Evolutionary conservation across 2,888 invertebrate species (phyloP).

Genomic region (Drosophila parthenogenetica): DNA sequence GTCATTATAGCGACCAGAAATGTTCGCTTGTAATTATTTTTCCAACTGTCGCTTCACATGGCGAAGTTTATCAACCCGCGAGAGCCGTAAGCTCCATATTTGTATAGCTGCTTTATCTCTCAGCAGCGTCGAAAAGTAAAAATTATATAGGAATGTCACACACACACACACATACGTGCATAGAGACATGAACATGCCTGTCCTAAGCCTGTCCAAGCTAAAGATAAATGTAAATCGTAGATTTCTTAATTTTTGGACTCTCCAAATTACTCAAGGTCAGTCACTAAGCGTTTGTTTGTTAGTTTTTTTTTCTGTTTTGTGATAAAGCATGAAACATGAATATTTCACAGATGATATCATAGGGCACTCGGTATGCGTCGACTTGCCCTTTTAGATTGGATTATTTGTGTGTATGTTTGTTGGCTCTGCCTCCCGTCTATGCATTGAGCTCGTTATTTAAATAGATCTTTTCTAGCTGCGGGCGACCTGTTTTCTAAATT

Average conservation of each 20-base stretch:
- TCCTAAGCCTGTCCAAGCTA: conserved; percentile 43
- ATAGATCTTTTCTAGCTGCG: conserved; percentile 38
- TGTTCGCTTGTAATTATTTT: conserved; percentile 57
- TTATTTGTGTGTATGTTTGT: conserved; percentile 19
- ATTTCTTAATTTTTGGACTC: conserved; percentile 49
- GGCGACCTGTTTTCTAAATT: conserved; percentile 68
- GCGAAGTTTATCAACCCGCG: conserved; percentile 69
- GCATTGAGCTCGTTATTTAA: conserved; percentile 35
- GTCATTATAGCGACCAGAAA: conserved; percentile 57
- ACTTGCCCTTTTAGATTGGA: conserved; percentile 51
- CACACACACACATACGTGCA: conserved; percentile 2
- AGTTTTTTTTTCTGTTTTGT: conserved; percentile 17
- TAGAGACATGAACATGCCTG: conserved; percentile 7
- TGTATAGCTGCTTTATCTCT: conserved; percentile 67
- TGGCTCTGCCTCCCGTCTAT: no score
- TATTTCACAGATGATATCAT: conserved; percentile 71
- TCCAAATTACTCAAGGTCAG: conserved; percentile 60
- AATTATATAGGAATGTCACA: conserved; percentile 26
- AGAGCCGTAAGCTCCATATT: conserved; percentile 45
- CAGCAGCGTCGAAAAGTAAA: conserved; percentile 20
- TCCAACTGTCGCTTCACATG: conserved; percentile 71
- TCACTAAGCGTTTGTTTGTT: conserved; percentile 23
- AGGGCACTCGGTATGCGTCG: conserved; percentile 47
- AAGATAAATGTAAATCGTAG: conserved; percentile 62
- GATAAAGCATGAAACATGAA: conserved; percentile 64